These are phyloP conservation scores for Drosophila nannoptera DNA, from an alignment of 1,140 invertebrate species.

Conservation along the genomic window DNA sequence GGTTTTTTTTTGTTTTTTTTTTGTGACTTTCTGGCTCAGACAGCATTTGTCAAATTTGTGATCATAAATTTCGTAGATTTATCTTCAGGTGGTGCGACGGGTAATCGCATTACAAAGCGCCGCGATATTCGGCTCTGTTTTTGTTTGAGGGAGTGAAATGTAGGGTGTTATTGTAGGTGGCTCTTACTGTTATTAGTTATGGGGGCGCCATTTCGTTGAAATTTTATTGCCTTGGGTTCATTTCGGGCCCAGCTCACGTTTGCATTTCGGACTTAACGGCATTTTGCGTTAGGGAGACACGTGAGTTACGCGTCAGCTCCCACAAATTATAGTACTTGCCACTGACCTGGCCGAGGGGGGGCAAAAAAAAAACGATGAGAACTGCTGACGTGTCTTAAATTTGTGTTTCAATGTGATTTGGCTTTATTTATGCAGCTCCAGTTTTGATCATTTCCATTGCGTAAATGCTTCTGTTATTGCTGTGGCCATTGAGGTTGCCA, in stretches of 20 bases:
- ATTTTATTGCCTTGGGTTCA: conserved; percentile 48
- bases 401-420: conserved; percentile 49
- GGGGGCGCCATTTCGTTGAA: conserved; percentile 33
- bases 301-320: conserved; percentile 52
- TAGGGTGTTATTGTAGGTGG: neutral
- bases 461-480: conserved; percentile 30
- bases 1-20: too few relatives aligned
- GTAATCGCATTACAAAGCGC: conserved; percentile 10
- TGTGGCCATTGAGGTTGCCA: conserved; percentile 1
- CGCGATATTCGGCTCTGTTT: conserved; percentile 5
- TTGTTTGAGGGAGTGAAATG: neutral
- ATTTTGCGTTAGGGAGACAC: conserved; percentile 39
- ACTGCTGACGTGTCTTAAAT: conserved; percentile 25
- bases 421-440: conserved; percentile 29
- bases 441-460: conserved; percentile 27
- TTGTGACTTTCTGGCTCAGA: conserved; percentile 18
- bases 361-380: conserved; percentile 27
- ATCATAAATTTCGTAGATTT: conserved; percentile 9
- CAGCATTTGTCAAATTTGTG: conserved; percentile 24
- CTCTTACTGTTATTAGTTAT: conserved; percentile 54
- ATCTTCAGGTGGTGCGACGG: neutral
- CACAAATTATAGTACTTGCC: conserved; percentile 44
- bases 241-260: conserved; percentile 54
- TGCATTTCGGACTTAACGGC: conserved; percentile 37
- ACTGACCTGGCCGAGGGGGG: conserved; percentile 36